Base-by-base conservation (phyloP, 2,888 invertebrate genomes). In the Drosophila affinis region DNA sequence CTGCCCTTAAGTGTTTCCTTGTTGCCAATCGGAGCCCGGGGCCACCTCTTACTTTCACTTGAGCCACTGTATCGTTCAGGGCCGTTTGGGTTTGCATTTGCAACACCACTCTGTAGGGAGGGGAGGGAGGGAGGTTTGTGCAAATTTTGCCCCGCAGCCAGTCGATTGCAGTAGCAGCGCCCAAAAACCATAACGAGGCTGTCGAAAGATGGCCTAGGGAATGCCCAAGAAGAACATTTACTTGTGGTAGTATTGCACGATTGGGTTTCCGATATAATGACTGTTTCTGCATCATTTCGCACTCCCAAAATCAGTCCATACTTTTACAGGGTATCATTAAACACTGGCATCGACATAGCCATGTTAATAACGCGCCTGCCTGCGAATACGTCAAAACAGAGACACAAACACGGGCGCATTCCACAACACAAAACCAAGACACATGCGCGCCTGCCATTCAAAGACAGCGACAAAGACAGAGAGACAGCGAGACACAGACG, bases 371-470 rank as follows among this genome's bases (percentile, higher is more conserved):
- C 58, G 58, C 48, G 65, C 32, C 57, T 64, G 72, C 69, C 57
- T 64, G 72, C 69, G 73, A 81, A 72, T 75, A 74, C 72, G 71
- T 68, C 71, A 70, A 70, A 70, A 64, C 24, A 51, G 54, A 67
- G 46, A 52, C 55, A 60, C 44, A 61, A 18, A 62, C 17, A 46
- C 58, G 21, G 10, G 14, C 56, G 44, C 62, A 60, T 27, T 47
- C 52, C 69, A 44, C 65, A 48, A 3, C 21, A 21, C 21, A 21
- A 21, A 29, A 58, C 49, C 55, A 69, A 69, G 59, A 64, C 76
- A 73, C 83, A 79, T 76, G 76, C 70, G 77, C 74, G 72, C 72
- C 72, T 79, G 77, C 75, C 77, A 81, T 72, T 81, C 77, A 82
- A 67, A 44, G 54, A 60, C 61, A 46, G 45, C 32, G 51, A 39